A percentile compares a stretch with the other conserved stretches of the same genome.
These are phyloP conservation scores for Trichonephila clavata DNA, from an alignment of 1,140 invertebrate genomes.

Conservation along the genomic window DNA sequence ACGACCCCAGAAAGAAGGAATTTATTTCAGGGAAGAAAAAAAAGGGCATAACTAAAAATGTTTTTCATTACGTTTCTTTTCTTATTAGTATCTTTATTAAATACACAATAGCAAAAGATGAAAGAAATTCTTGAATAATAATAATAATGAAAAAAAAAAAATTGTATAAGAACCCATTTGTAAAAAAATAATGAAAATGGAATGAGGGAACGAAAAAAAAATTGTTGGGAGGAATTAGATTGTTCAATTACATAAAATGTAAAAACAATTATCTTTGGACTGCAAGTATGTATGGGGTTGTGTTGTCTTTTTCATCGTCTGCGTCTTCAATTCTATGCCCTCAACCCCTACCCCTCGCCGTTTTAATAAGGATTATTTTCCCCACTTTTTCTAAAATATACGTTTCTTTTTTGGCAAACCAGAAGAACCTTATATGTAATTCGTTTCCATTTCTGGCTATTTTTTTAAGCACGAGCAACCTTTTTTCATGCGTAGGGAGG, in stretches of 20 bases:
- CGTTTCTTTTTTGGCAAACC: slow-evolving; percentile 36
- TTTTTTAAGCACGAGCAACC: not conserved
- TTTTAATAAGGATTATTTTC: slow-evolving; percentile 20
- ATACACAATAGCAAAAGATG: slow-evolving; percentile 68
- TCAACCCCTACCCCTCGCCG: not conserved
- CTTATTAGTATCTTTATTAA: slow-evolving; percentile 74
- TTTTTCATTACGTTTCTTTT: slow-evolving; percentile 68
- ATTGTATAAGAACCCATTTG: not conserved
- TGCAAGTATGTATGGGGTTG: not conserved
- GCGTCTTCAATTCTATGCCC: not conserved
- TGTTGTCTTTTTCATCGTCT: slow-evolving; percentile 12
- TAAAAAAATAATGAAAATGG: slow-evolving; percentile 21
- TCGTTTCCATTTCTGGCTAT: slow-evolving; percentile 30
- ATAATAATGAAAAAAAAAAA: slow-evolving; percentile 2
- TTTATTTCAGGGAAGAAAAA: slow-evolving; percentile 32
- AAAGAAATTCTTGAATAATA: slow-evolving; percentile 24
- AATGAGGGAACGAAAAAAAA: not conserved
- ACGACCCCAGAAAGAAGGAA: not conserved
- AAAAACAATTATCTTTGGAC: slow-evolving; percentile 65
- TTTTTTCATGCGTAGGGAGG: not conserved
- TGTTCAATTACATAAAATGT: slow-evolving; percentile 73
- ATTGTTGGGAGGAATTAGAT: slow-evolving; percentile 43
- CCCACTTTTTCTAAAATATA: not conserved
- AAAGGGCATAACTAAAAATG: slow-evolving; percentile 34
- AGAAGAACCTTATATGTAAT: slow-evolving; percentile 45